Evolutionary conservation across 2,797 vertebrate genomes (phyloP).

Genomic region (Dicrostonyx torquatus): DNA sequence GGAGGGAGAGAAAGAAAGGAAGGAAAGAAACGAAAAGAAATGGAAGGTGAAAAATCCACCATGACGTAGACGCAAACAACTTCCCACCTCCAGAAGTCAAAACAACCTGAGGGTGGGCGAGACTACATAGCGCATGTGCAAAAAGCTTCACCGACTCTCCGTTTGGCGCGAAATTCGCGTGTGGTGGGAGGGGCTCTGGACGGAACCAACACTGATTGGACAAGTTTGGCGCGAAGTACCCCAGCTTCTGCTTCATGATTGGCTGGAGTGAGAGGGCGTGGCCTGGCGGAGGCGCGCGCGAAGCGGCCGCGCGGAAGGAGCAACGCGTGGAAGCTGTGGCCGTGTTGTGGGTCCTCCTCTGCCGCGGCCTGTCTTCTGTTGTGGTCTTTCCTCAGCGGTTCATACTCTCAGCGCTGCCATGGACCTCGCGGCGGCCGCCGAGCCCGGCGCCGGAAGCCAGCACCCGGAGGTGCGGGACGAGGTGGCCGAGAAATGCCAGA

Average conservation of each 20-base stretch:
- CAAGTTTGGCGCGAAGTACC: slow-evolving; percentile 87
- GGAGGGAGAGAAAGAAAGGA: too few species aligned
- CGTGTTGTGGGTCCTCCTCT: accelerated
- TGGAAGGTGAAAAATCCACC: background rate
- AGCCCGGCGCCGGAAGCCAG: slow-evolving; percentile 85
- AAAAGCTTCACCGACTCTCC: background rate
- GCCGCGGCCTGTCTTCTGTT: too few species aligned
- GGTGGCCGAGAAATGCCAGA: slow-evolving; percentile 98
- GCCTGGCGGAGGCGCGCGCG: slow-evolving; percentile 45
- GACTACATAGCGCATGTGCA: slow-evolving; percentile 14
- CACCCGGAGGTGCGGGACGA: slow-evolving; percentile 93
- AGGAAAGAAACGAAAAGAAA: too few species aligned
- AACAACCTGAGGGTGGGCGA: accelerated
- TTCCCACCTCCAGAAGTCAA: background rate
- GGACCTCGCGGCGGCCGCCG: slow-evolving; percentile 88
- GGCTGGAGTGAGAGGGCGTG: background rate
- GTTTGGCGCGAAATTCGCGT: slow-evolving; percentile 82
- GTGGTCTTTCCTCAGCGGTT: background rate
- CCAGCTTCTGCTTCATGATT: slow-evolving; percentile 86
- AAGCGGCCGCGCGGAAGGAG: background rate
- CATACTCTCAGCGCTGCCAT: slow-evolving; percentile 79
- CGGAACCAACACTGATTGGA: slow-evolving; percentile 83
- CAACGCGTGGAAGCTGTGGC: background rate
- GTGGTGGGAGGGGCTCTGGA: background rate
- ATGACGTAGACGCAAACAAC: accelerated